phyloP scores from a whole-genome alignment of 2,113 vertebrate genomes.

The Paradisaea rubra region DNA sequence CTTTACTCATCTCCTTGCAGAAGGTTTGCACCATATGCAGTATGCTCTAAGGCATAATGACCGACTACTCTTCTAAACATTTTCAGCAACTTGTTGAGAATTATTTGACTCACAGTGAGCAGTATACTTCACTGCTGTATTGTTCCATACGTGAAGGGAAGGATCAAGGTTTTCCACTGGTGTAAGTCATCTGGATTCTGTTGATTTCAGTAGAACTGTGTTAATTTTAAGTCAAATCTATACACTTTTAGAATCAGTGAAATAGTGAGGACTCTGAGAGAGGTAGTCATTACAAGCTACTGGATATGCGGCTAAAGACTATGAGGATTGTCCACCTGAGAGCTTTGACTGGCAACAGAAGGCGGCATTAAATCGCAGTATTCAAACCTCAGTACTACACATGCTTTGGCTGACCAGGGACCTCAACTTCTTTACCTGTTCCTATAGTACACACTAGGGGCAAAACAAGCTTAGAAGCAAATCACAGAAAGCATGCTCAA shows the following conservation, averaged over 20 bases:
- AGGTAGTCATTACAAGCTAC: not conserved
- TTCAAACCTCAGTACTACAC: not conserved
- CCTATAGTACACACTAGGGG: not conserved
- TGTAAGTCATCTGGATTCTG: not conserved
- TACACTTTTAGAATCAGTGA: not conserved
- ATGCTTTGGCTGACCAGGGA: not conserved
- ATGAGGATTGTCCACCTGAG: not conserved
- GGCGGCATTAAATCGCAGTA: not conserved
- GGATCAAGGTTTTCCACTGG: not conserved
- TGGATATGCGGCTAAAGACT: not conserved
- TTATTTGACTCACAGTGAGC: not conserved
- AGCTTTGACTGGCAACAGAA: not conserved
- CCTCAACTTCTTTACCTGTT: not conserved
- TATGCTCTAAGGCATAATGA: not conserved
- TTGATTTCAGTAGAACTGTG: not conserved
- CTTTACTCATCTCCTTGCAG: constrained; percentile 1
- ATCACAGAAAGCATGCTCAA: not conserved
- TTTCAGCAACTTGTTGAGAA: constrained; percentile 6
- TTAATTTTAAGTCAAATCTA: not conserved
- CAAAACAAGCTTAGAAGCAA: not conserved
- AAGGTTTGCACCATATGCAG: not conserved
- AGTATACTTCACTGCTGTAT: not conserved
- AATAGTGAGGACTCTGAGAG: not conserved
- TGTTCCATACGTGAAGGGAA: not conserved
- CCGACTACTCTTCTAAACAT: constrained; percentile 6